Evolutionary conservation across 2,113 vertebrate species (phyloP), one percentile per base, ranked within the genome.

Genomic region (Oncorhynchus tshawytscha): DNA sequence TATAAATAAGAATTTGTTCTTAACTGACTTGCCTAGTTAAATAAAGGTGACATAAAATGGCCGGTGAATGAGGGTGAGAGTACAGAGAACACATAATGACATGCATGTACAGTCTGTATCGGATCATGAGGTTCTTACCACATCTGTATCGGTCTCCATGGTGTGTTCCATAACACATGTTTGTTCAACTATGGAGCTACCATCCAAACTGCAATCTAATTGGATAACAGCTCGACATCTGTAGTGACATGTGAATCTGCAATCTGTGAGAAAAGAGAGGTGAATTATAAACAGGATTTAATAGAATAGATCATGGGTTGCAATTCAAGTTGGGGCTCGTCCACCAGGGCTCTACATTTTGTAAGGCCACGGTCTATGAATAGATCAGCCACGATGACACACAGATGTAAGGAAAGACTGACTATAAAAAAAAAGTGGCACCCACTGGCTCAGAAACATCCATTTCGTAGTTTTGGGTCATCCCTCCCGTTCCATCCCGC

Each of bases 211-310:
- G 91, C 97, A 98, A 92, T 98, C 95, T 88, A 97, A 82, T 73
- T 83, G 91, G 84, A 98, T 96, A 73, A 95, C 91, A 4, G 94
- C 91, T 1, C 96, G 93, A 75, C 97, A 98, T 4, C 96, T 94
- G 80, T 97, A 95, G 91, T 98, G 96, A 84, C 97, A 98, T 13
- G 93, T 96, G 92, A 97, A 97, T 86, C 90, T 96, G 89, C 96
- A 98, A 73, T 97, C 96, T 98, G 92, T 75, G 64, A 76, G 49
- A 72, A 80, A 39, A 31, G 13, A 75, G 39, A 27, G 7, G 39
- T 45, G 39, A 11, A 45, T 45, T 9, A 48, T 29, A 45, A 67
- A 18, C n/a, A 48, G 15, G 24, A 11, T 9, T 29, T 74, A 45
- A 11, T 45, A 45, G 22, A 49, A 45, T 16, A 18, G 31, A n/a